These are phyloP conservation scores for Halocynthia aurantium DNA, from an alignment of 23 tunicate genomes.

Conservation along the genomic window DNA sequence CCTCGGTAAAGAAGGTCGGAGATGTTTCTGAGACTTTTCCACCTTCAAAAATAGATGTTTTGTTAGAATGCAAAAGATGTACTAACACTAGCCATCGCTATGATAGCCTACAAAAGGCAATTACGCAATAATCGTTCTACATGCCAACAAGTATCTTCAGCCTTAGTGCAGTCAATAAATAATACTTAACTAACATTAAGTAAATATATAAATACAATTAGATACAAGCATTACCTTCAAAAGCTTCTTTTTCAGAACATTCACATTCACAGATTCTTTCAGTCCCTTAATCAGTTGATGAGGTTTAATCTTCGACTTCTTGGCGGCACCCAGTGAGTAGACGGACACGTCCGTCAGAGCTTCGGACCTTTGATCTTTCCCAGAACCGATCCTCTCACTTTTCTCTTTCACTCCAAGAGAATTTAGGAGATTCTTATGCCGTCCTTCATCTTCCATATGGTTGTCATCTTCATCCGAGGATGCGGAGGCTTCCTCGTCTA, in stretches of 20 bases:
- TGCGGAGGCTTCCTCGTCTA: background rate
- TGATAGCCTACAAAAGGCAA: no score
- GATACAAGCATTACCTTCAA: background rate
- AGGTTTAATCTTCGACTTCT: conserved; percentile 11
- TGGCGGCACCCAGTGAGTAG: conserved; percentile 34
- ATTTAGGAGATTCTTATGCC: conserved; percentile 31
- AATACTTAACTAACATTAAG: no score
- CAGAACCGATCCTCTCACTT: conserved; percentile 2
- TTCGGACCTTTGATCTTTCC: conserved; percentile 45
- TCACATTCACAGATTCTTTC: conserved; percentile 29
- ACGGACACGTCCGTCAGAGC: conserved; percentile 65
- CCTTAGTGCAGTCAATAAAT: no score
- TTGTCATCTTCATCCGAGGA: conserved; percentile 24
- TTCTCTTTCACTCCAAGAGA: conserved; percentile 41
- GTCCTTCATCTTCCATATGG: conserved; percentile 13
- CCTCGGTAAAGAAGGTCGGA: conserved; percentile 54
- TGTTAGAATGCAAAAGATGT: no score
- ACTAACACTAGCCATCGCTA: no score
- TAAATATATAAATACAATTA: no score
- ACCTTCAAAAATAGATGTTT: background rate
- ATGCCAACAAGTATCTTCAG: no score
- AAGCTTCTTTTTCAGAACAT: conserved; percentile 46
- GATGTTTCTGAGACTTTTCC: conserved; percentile 8
- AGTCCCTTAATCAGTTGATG: conserved; percentile 36
- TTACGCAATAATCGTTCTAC: no score